Conservation (phyloP, 2,113 vertebrate genomes). For the Zootoca vivipara region DNA sequence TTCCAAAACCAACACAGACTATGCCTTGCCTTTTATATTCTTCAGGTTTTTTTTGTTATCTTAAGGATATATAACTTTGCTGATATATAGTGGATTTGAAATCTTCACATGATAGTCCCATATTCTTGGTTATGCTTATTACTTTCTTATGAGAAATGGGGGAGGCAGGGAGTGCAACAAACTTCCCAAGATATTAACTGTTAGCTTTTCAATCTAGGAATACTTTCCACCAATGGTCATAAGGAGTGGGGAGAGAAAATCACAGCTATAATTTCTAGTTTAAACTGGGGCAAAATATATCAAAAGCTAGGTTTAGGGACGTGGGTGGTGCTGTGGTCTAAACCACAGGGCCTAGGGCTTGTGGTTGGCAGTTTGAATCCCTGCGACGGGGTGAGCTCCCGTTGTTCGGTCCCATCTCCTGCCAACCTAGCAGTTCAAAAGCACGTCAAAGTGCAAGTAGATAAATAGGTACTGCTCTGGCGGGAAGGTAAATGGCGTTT, state of each 20-base stretch:
- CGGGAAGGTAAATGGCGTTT: too few species aligned
- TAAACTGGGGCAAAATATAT: slow-evolving; percentile 24
- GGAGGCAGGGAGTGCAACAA: slow-evolving; percentile 8
- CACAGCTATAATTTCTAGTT: background rate
- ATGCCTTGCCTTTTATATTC: background rate
- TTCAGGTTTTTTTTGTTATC: slow-evolving; percentile 19
- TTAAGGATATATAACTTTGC: slow-evolving; percentile 7
- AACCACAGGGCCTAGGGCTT: too few species aligned
- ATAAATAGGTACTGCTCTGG: too few species aligned
- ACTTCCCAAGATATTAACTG: slow-evolving; percentile 33
- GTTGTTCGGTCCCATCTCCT: too few species aligned
- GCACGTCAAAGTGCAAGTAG: too few species aligned
- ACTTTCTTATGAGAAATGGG: slow-evolving; percentile 13
- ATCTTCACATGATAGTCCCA: background rate
- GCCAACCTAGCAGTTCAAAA: too few species aligned
- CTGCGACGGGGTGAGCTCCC: too few species aligned
- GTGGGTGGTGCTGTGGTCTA: too few species aligned
- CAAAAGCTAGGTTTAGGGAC: slow-evolving; percentile 13
- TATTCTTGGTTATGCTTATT: background rate
- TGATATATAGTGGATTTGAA: background rate
- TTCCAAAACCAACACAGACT: too few species aligned
- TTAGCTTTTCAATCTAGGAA: slow-evolving; percentile 51
- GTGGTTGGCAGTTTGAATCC: too few species aligned
- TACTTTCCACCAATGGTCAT: slow-evolving; percentile 36
- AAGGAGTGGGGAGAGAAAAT: slow-evolving; percentile 21